Evolutionary conservation across 1,140 invertebrate species (phyloP).

Genomic region (Drosophila albomicans): DNA sequence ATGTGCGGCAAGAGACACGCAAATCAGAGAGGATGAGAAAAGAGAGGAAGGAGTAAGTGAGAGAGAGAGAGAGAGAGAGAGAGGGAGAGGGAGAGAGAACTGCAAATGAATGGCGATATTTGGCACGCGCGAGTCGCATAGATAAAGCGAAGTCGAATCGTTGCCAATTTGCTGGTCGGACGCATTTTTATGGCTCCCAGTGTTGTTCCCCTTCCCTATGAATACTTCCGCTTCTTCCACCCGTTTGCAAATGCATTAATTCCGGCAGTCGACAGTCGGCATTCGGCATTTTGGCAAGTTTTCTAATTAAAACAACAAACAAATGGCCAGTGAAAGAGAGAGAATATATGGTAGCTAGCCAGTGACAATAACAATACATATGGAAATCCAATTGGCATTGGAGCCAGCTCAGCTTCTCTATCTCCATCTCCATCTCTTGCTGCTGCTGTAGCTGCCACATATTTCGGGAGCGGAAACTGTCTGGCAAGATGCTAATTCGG

Average conservation of each 20-base stretch:
- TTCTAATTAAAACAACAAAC: conserved; percentile 83
- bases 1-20: conserved; percentile 56
- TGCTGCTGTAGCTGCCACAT: neutral
- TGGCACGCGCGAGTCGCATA: conserved; percentile 64
- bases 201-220: neutral
- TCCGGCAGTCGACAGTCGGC: conserved; percentile 63
- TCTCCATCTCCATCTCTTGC: neutral
- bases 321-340: conserved; percentile 60
- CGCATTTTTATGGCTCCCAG: conserved; percentile 68
- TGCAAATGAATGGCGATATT: conserved; percentile 52
- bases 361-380: conserved; percentile 69
- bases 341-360: conserved; percentile 19
- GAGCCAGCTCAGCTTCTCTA: neutral
- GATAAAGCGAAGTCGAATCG: conserved; percentile 38
- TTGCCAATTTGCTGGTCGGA: conserved; percentile 76
- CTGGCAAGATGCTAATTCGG: conserved; percentile 81
- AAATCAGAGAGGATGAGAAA: conserved; percentile 49
- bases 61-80: neutral
- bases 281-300: conserved; percentile 72
- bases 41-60: neutral
- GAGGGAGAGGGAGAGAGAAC: neutral
- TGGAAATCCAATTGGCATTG: conserved; percentile 60
- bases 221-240: too few species aligned
- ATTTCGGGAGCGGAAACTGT: conserved; percentile 69
- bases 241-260: conserved; percentile 70